A percentile compares a stretch with the other conserved stretches of the same genome.
Evolutionary conservation across 2,797 vertebrate genomes (phyloP).

Genomic region (Knipowitschia caucasica): DNA sequence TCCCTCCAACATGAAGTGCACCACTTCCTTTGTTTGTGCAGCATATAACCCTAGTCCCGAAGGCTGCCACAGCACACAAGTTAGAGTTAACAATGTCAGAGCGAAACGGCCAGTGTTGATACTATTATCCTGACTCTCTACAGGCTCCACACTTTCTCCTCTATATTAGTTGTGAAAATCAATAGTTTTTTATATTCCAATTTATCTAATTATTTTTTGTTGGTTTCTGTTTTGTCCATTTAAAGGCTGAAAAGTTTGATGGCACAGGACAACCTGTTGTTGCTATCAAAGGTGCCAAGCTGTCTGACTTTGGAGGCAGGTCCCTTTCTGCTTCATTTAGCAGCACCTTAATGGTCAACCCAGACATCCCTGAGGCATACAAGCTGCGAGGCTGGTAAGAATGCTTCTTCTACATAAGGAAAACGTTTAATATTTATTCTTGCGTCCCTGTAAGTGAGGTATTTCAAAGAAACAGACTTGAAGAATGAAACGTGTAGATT

Average conservation of each 20-base stretch:
- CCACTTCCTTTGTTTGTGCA: constrained; percentile 46
- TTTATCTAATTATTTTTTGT: no score
- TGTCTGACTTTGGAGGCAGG: constrained; percentile 93
- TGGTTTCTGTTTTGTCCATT: no score
- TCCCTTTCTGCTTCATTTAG: constrained; percentile 89
- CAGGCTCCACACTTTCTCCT: background rate
- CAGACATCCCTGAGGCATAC: constrained; percentile 93
- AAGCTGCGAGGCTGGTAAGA: constrained; percentile 95
- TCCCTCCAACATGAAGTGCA: constrained; percentile 32
- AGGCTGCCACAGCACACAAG: constrained; percentile 35
- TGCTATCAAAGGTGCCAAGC: constrained; percentile 89
- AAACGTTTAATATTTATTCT: no score
- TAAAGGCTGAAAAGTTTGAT: constrained; percentile 92
- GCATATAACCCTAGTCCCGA: constrained; percentile 31
- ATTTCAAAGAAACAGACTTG: no score
- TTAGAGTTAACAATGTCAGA: constrained; percentile 47
- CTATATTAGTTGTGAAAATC: constrained; percentile 13
- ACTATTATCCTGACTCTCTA: constrained; percentile 8
- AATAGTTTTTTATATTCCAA: background rate
- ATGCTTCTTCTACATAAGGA: background rate
- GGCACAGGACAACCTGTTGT: constrained; percentile 88
- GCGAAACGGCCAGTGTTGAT: constrained; percentile 24
- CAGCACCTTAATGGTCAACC: constrained; percentile 92
- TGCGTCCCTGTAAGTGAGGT: constrained; percentile 13
- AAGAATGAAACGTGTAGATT: no score